phyloP scores from a whole-genome alignment of 2,888 invertebrate species.

The Rhyacophila evoluta region DNA sequence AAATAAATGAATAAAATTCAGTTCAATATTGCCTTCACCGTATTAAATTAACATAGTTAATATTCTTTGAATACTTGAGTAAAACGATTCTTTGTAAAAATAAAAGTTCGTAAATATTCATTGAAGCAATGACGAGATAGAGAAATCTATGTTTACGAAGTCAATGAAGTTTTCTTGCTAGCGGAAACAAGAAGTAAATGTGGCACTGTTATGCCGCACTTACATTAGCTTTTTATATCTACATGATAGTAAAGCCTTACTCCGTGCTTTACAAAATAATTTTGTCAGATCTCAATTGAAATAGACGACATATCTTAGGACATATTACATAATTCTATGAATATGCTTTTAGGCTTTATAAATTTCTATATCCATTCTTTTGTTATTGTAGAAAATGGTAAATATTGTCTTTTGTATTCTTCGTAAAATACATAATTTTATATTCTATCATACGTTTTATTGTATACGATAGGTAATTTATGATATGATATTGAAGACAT shows the following conservation, averaged over 20 bases:
- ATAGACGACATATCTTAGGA: background rate
- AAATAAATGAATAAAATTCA: too few species aligned
- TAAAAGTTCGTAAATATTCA: background rate
- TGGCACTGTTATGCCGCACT: background rate
- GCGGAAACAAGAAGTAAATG: background rate
- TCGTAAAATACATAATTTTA: too few species aligned
- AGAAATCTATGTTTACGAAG: background rate
- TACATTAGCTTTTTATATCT: background rate
- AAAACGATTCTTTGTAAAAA: background rate
- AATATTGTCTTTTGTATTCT: too few species aligned
- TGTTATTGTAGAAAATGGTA: too few species aligned
- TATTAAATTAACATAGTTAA: too few species aligned
- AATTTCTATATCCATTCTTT: too few species aligned
- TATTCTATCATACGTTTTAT: too few species aligned
- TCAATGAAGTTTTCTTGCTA: background rate
- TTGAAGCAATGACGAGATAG: background rate
- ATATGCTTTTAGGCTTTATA: background rate
- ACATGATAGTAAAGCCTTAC: background rate
- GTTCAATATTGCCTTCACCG: too few species aligned
- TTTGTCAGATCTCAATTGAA: constrained; percentile 18
- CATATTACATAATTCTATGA: constrained; percentile 7
- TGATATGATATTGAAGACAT: too few species aligned
- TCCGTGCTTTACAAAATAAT: background rate
- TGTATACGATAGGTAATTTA: too few species aligned
- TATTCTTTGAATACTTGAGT: background rate